Evolutionary conservation across 2,797 vertebrate species (phyloP).

Genomic region (Capromys pilorides): DNA sequence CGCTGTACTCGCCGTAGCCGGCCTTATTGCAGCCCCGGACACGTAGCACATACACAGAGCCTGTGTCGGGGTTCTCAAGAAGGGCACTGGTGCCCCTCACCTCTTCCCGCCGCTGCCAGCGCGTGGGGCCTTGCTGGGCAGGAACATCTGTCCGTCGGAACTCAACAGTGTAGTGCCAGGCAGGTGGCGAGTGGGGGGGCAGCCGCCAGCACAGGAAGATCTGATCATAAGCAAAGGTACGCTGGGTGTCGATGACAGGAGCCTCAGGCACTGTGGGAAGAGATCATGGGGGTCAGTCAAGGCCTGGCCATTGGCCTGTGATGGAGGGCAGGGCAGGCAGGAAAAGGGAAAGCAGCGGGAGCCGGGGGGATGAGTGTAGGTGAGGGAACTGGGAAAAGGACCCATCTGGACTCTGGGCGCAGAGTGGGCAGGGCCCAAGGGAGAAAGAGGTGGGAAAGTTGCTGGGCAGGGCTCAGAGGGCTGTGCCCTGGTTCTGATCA

Average conservation of each 20-base stretch:
- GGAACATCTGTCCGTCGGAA: conserved; percentile 91
- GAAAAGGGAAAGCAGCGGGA: conserved; percentile 79
- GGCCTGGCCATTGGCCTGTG: conserved; percentile 50
- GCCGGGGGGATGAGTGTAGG: conserved; percentile 75
- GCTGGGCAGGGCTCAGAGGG: not conserved
- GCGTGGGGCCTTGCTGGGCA: conserved; percentile 86
- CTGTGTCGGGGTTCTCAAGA: conserved; percentile 93
- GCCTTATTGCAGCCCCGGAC: conserved; percentile 97
- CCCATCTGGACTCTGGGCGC: not conserved
- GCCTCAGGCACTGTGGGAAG: conserved; percentile 91
- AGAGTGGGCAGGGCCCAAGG: not conserved
- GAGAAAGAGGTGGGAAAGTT: not conserved
- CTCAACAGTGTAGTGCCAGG: conserved; percentile 97
- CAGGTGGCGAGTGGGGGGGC: conserved; percentile 94
- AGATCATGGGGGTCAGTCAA: conserved; percentile 74
- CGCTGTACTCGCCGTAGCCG: conserved; percentile 96
- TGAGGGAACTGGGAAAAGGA: conserved; percentile 59
- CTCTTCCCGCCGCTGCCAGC: conserved; percentile 95
- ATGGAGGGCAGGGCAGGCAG: conserved; percentile 36
- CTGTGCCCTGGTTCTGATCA: not conserved
- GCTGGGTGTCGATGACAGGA: conserved; percentile 97
- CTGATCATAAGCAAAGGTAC: conserved; percentile 97
- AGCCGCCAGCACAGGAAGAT: conserved; percentile 97
- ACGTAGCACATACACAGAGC: conserved; percentile 95
- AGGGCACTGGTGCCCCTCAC: conserved; percentile 93